Base-by-base conservation (phyloP, 2,113 vertebrate species). In the Grallaria varia region DNA sequence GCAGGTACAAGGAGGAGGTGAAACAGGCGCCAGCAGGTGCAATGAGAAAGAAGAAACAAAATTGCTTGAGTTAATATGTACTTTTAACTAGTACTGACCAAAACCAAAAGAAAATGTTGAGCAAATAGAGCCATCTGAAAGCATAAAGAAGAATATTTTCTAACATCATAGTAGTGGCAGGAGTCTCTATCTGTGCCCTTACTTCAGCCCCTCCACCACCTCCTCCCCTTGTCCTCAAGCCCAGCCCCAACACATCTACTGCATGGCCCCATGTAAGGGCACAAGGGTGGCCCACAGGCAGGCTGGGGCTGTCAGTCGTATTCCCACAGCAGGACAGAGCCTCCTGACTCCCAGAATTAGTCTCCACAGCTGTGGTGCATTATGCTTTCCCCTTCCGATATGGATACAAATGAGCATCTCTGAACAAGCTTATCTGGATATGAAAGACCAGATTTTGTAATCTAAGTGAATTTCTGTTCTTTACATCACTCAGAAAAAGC, bases 161-260 rank as follows among this genome's bases (percentile, higher is more conserved):
- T 71, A 69, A 23, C 45, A 75, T 21, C 23, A 19, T 1, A 58
- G 31, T 18, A 45, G 58, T 9, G 19, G 19, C 49, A 56, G 66
- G 21, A 75, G 56, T 33, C 8, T 77, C 28, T 55, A 4, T 5
- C 47, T 39, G 2, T 25, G 10, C 6, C 10, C 8, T 85, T 40
- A 37, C 10, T 71, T 10, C 60, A 91, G 25, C 22, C 15, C 14
- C 24, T 72, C 21, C 0, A 0, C 62, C 40, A 24, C 23, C 37
- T 66, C 37, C 31, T 81, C 11, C 27, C 23, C 15, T 47, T 53
- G 42, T 33, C 44, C 42, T 66, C n/a, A 63, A 16, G 30, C 10
- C 31, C 68, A 78, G 15, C 42, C 35, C 42, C 31, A 75, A 18
- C 11, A 23, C 5, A 9, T 19, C 47, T 67, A n/a, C 50, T 63